These are phyloP conservation scores for Portevinia maculata DNA, from an alignment of 2,888 invertebrate genomes.

Conservation along the genomic window DNA sequence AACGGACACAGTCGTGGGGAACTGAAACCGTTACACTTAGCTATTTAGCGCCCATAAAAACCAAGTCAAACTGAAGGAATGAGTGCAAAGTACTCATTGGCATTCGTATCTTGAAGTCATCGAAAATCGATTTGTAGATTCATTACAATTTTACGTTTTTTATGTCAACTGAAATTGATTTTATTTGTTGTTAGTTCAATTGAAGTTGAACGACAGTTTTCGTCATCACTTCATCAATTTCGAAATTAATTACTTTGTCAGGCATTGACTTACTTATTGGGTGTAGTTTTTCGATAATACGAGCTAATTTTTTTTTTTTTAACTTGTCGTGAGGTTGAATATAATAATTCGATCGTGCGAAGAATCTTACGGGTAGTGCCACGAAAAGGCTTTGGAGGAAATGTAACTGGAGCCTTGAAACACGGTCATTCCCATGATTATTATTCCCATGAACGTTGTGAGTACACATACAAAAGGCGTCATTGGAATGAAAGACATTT, in stretches of 20 bases:
- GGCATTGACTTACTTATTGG: not conserved
- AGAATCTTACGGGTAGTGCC: not conserved
- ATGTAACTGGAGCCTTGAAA: too few relatives aligned
- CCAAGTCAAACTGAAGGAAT: constrained; percentile 1
- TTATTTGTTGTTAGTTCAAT: not conserved
- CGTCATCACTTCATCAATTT: not conserved
- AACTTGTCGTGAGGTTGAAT: constrained; percentile 9
- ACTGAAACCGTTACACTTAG: constrained; percentile 15
- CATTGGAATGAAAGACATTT: too few relatives aligned
- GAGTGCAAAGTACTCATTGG: constrained; percentile 33
- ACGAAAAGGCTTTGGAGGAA: not conserved
- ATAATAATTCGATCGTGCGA: constrained; percentile 14
- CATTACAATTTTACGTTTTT: constrained; percentile 57
- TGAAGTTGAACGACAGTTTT: constrained; percentile 13
- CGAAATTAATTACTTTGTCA: constrained; percentile 21
- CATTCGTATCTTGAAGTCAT: constrained; percentile 49
- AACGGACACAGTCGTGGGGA: constrained; percentile 10
- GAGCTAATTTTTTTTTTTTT: not conserved
- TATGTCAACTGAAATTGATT: constrained; percentile 30
- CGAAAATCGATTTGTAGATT: constrained; percentile 55
- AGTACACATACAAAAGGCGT: too few relatives aligned
- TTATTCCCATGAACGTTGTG: too few relatives aligned
- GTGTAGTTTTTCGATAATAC: too few relatives aligned
- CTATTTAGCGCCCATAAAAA: constrained; percentile 20
- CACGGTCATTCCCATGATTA: too few relatives aligned